A percentile compares a stretch with the other conserved stretches of the same genome.
Conservation (phyloP, 2,888 invertebrate genomes). For the Agonopterix heracliana region DNA sequence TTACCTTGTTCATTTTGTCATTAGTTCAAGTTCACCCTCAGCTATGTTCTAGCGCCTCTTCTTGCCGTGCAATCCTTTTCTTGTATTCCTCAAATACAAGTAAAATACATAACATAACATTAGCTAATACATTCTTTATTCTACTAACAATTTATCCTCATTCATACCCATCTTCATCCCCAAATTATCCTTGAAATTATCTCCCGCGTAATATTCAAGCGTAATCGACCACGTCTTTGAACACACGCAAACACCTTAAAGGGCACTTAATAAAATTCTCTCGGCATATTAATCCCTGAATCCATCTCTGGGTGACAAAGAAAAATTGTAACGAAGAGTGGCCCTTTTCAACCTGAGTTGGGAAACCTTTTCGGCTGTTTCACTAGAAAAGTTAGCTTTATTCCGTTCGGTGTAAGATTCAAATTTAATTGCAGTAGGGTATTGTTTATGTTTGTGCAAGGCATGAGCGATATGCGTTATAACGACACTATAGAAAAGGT, state of each 20-base stretch:
- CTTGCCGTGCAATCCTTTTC: no score
- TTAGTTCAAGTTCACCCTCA: no score
- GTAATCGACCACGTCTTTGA: constrained; percentile 22
- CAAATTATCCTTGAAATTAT: background rate
- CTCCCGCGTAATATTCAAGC: constrained; percentile 11
- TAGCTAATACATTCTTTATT: no score
- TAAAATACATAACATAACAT: no score
- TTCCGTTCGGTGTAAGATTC: constrained; percentile 11
- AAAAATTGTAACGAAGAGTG: constrained; percentile 70
- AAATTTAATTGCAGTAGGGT: constrained; percentile 10
- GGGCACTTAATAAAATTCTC: constrained; percentile 53
- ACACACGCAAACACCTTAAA: constrained; percentile 29
- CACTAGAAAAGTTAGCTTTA: background rate
- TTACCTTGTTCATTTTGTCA: no score
- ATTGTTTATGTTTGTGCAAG: background rate
- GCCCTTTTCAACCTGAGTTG: constrained; percentile 50
- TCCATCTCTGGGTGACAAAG: constrained; percentile 69
- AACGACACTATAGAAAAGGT: no score
- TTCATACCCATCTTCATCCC: no score
- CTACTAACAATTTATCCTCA: no score
- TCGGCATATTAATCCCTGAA: constrained; percentile 61
- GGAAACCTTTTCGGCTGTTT: constrained; percentile 27
- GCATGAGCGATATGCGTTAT: no score
- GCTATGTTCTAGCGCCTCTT: no score
- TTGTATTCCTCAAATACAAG: no score